Evolutionary conservation across 2,797 vertebrate species (phyloP).

Genomic region (Hoplostethus mediterraneus): DNA sequence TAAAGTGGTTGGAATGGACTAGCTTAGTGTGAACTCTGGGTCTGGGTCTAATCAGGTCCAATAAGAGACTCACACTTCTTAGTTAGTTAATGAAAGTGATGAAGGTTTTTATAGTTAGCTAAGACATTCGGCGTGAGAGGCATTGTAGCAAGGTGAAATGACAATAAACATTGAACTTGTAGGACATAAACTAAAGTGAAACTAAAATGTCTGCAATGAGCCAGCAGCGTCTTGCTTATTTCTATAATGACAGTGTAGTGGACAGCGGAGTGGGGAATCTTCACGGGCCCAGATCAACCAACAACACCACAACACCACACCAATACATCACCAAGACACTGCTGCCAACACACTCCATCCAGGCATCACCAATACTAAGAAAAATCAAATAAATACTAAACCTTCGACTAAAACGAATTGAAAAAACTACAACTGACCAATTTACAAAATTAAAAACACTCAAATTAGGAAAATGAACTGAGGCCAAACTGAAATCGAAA

Average conservation of each 20-base stretch:
- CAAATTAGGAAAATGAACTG: not conserved
- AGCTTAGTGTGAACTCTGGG: conserved; percentile 13
- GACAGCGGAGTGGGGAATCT: too few species aligned
- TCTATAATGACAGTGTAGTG: too few species aligned
- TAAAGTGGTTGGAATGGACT: conserved; percentile 29
- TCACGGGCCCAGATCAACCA: too few species aligned
- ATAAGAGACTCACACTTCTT: not conserved
- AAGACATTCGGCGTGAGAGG: not conserved
- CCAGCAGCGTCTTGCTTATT: too few species aligned
- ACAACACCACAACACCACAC: too few species aligned
- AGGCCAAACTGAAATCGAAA: not conserved
- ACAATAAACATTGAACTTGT: not conserved
- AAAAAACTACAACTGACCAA: not conserved
- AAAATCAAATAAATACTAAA: too few species aligned
- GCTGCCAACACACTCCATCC: too few species aligned
- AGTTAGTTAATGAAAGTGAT: not conserved
- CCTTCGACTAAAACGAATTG: too few species aligned
- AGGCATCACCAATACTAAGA: too few species aligned
- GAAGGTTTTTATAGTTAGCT: not conserved
- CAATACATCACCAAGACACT: too few species aligned
- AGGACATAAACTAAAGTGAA: too few species aligned
- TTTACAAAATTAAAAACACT: not conserved
- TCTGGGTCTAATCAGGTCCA: conserved; percentile 17
- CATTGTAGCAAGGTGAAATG: not conserved
- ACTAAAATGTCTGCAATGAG: too few species aligned